A percentile compares a stretch with the other conserved stretches of the same genome.
Conservation (phyloP, 2,888 invertebrate genomes). For the Tortricodes alternella region DNA sequence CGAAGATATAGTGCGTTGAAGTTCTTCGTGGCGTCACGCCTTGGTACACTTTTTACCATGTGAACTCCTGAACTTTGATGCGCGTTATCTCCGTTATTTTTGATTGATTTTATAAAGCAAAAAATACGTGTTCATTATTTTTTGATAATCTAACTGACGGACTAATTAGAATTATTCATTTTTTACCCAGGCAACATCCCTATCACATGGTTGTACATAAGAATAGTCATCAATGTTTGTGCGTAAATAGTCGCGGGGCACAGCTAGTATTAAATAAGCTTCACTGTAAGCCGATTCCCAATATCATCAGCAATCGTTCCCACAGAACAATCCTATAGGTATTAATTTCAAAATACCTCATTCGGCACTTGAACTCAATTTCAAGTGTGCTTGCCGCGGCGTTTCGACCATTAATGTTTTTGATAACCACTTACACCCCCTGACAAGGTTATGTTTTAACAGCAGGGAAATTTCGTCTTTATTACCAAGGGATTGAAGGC, state of each 20-base stretch:
- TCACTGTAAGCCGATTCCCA: slow-evolving; percentile 14
- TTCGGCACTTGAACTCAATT: slow-evolving; percentile 56
- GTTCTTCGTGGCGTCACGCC: too few species aligned
- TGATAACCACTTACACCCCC: slow-evolving; percentile 69
- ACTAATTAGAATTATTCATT: too few species aligned
- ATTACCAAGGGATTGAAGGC: slow-evolving; percentile 31
- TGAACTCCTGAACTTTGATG: too few species aligned
- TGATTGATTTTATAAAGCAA: too few species aligned
- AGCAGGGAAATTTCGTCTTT: slow-evolving; percentile 37
- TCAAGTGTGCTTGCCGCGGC: slow-evolving; percentile 57
- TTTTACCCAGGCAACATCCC: neutral
- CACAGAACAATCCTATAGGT: slow-evolving; percentile 42
- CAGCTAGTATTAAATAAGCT: neutral
- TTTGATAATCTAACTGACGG: too few species aligned
- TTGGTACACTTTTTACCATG: too few species aligned
- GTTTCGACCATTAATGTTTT: slow-evolving; percentile 68
- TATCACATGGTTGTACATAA: too few species aligned
- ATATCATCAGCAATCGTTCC: slow-evolving; percentile 32
- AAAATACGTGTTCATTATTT: too few species aligned
- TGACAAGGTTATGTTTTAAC: slow-evolving; percentile 35
- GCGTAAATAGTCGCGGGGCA: too few species aligned
- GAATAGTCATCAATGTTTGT: too few species aligned
- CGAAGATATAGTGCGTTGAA: too few species aligned
- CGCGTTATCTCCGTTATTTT: too few species aligned
- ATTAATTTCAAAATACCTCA: slow-evolving; percentile 61